Evolutionary conservation across 2,888 invertebrate genomes (phyloP), one percentile per base, ranked within the genome.

Genomic region (Apamea monoglypha): DNA sequence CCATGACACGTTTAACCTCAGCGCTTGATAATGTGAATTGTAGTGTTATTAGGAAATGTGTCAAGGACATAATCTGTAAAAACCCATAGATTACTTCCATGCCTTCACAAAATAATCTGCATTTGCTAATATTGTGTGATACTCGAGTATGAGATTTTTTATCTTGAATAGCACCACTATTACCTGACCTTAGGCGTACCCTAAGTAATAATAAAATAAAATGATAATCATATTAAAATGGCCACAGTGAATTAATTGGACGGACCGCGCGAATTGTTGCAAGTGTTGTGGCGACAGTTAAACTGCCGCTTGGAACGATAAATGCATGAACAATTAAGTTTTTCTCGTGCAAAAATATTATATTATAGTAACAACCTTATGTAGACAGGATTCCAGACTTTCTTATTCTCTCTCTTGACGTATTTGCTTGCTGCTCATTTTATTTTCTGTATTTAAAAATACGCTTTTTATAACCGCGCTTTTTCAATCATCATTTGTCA

Each of bases 261-360:
- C 29, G 25, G 16, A 59, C 47, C 56, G n/a, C 21, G 40, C 21
- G n/a, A 70, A 76, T 63, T 78, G 78, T 63, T 50, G 25, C 32
- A 72, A 84, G 79, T 68, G 63, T 84, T 71, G 79, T 32, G 80
- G 72, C 68, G 44, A 66, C 50, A 59, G 50, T 77, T 72, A 36
- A 78, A 72, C 67, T 16, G 36, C 44, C 36, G 59, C 16, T 56
- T 47, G 53, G 44, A 74, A 50, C 69, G 53, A 74, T 79, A 74
- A 78, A 69, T 67, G 61, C 53, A 79, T 56, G 32, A 74, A 74
- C n/a, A 74, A 82, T 82, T 71, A 70, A 47, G 53, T 61, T 70
- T 44, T 53, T 81, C 53, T 59, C 36, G n/a, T 32, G 61, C 4
- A 40, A 70, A 32, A 72, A 7, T 50, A 56, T 71, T 70, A n/a